These are phyloP conservation scores for Sarcophaga peregrina DNA, from an alignment of 1,140 invertebrate genomes.

Conservation along the genomic window DNA sequence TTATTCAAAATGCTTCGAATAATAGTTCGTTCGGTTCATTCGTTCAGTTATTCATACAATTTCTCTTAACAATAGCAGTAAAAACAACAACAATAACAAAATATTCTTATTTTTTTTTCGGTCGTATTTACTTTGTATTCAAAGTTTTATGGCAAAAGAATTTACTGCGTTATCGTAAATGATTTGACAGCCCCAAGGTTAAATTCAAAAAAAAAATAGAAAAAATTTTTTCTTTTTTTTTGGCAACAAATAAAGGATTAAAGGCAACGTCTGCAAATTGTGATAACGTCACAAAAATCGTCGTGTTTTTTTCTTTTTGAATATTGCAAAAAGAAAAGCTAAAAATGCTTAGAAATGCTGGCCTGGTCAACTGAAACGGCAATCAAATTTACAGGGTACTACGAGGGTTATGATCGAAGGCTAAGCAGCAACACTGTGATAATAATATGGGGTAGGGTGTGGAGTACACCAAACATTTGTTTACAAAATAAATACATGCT, in stretches of 20 bases:
- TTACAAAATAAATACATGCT: too few species aligned
- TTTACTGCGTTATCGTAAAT: neutral
- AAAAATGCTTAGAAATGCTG: neutral
- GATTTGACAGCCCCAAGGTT: slow-evolving; percentile 10
- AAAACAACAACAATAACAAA: neutral
- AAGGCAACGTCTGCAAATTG: slow-evolving; percentile 4
- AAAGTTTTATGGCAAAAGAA: slow-evolving; percentile 1
- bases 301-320: neutral
- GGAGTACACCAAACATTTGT: too few species aligned
- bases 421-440: too few species aligned
- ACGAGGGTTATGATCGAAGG: too few species aligned
- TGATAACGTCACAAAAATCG: neutral
- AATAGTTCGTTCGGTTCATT: neutral
- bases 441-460: too few species aligned
- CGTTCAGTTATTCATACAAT: neutral
- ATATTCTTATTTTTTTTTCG: slow-evolving; percentile 1
- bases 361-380: neutral
- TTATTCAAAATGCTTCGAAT: neutral
- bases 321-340: neutral
- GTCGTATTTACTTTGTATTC: neutral
- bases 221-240: neutral
- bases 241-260: neutral
- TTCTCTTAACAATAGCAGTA: neutral
- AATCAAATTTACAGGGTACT: too few species aligned
- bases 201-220: neutral